Percentiles rank a stretch among this genome's conserved stretches.
These are phyloP conservation scores for Drosophila lini DNA, from an alignment of 1,140 invertebrate species.

Conservation along the genomic window DNA sequence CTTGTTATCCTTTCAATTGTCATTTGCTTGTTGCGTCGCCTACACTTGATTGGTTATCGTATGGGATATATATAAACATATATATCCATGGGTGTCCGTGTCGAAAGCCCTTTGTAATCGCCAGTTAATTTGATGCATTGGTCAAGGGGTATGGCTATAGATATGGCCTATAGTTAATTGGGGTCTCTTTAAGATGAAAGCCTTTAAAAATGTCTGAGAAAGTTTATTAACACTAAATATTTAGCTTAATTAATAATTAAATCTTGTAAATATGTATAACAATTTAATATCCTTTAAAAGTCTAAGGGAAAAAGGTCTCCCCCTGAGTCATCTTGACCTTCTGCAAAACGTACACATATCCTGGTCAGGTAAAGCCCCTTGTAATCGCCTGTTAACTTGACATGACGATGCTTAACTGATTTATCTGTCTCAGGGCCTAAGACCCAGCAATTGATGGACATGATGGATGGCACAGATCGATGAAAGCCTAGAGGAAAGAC, in stretches of 20 bases:
- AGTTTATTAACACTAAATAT: too few species aligned
- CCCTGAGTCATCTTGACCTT: slow-evolving; percentile 8
- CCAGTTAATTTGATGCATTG: slow-evolving; percentile 64
- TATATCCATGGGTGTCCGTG: slow-evolving; percentile 9
- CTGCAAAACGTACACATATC: slow-evolving; percentile 9
- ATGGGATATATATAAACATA: not conserved
- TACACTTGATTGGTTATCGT: slow-evolving; percentile 44
- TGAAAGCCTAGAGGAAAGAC: slow-evolving; percentile 1
- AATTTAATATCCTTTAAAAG: not conserved
- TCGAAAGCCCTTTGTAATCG: slow-evolving; percentile 65
- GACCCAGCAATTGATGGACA: slow-evolving; percentile 51
- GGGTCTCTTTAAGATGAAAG: not conserved
- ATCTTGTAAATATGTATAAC: too few species aligned
- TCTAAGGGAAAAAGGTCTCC: not conserved
- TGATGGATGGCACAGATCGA: slow-evolving; percentile 39
- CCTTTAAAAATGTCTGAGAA: not conserved
- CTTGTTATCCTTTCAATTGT: slow-evolving; percentile 75
- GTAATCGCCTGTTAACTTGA: slow-evolving; percentile 65
- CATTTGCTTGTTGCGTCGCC: slow-evolving; percentile 73
- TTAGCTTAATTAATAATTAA: not conserved
- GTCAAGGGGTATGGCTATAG: not conserved
- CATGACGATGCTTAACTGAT: slow-evolving; percentile 61
- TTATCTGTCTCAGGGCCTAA: slow-evolving; percentile 53
- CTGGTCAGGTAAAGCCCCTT: slow-evolving; percentile 53
- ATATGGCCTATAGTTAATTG: slow-evolving; percentile 4